phyloP scores from a whole-genome alignment of 2,797 vertebrate genomes.

The Ciconia nigra region DNA sequence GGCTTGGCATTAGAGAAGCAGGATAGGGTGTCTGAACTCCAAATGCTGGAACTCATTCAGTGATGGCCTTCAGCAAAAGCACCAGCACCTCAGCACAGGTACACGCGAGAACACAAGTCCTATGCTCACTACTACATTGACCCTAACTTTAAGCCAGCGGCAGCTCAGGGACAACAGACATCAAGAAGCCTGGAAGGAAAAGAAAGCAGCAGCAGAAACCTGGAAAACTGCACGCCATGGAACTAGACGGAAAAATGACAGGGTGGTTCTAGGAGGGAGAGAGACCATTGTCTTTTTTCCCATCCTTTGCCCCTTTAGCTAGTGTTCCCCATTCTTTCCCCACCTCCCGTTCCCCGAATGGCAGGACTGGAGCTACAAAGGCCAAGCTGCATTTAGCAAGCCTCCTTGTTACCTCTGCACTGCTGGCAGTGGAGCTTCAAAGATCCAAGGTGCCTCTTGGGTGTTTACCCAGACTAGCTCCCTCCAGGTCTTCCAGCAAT shows the following conservation, averaged over 20 bases:
- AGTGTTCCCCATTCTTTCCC: not conserved
- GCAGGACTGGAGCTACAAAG: not conserved
- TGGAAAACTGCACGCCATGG: not conserved
- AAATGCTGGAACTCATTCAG: not conserved
- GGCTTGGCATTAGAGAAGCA: not conserved
- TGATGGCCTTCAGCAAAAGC: not conserved
- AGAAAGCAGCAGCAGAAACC: not conserved
- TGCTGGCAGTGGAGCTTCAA: not conserved
- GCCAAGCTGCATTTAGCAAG: not conserved
- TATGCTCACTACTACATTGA: not conserved
- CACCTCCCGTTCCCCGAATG: not conserved
- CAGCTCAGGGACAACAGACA: not conserved
- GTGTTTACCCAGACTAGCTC: not conserved
- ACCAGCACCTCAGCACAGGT: not conserved
- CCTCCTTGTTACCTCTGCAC: not conserved
- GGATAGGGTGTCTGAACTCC: not conserved
- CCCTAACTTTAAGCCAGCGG: not conserved
- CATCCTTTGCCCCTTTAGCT: not conserved
- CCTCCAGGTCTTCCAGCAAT: not conserved
- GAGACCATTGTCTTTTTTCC: not conserved
- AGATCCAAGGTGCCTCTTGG: not conserved
- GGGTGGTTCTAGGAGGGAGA: not conserved
- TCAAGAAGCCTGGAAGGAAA: not conserved
- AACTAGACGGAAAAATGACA: not conserved
- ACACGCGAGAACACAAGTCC: rapidly evolving